Base-by-base conservation (phyloP, 2,113 vertebrate genomes). In the Silurus glanis region DNA sequence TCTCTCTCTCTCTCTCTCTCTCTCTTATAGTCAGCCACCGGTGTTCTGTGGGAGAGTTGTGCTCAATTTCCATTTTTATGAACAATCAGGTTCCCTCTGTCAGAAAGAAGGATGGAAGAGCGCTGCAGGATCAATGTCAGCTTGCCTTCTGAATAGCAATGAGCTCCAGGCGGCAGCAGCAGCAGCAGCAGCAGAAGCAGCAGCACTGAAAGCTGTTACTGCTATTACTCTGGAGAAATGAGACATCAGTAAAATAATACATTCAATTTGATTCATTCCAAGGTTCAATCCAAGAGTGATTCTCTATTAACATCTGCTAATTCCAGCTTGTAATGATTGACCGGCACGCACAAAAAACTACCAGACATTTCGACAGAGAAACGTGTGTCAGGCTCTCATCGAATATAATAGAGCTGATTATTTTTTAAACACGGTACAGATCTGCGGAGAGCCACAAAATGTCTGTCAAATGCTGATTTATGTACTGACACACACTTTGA, bases 1-100 rank as follows among this genome's bases (percentile, higher is more conserved):
- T 58, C 25, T 62, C 79, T 59, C 53, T 84, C 80, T 37, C 47
- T 28, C 49, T 82, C 49, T n/a, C 79, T 75, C 80, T 59, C 28
- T 55, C 80, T 76, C n/a, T 80, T 17, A 17, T 62, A 61, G 71
- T 56, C 37, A 74, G 69, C 56, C 37, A 75, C 47, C 13, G n/a
- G 49, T 69, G 62, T 75, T 84, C 66, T 56, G 85, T 51, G 72
- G 80, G 28, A 78, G 89, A 91, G 91, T 90, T 93, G 90, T 90
- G 91, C 67, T 93, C 92, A 88, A 94, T 95, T 95, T 96, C 94
- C 93, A 95, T 95, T 94, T 95, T 94, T 94, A 94, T 95, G 91
- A 94, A 94, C 93, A 94, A 93, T 94, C 93, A 89, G 82, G 93
- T 94, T 94, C 89, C 92, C 91, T 93, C 90, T 94, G 92, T 93